Conservation (phyloP, 2,888 invertebrate species). For the Hydriomena furcata region DNA sequence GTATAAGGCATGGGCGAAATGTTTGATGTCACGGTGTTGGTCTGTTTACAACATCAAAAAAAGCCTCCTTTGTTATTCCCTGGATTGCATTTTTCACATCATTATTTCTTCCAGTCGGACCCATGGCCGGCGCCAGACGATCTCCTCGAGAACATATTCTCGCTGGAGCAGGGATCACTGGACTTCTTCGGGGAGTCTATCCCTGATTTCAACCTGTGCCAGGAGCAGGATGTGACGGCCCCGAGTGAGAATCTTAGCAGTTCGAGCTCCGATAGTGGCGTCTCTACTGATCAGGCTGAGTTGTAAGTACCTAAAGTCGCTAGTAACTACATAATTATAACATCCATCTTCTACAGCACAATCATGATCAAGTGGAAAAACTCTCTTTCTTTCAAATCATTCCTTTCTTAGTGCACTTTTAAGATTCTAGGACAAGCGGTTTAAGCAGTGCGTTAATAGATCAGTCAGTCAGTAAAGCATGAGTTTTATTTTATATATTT, state of each 20-base stretch:
- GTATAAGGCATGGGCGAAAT: no score
- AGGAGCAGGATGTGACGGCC: conserved; percentile 55
- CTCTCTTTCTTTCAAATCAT: no score
- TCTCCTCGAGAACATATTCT: conserved; percentile 88
- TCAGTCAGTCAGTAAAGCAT: no score
- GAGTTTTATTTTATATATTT: no score
- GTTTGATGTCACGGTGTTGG: no score
- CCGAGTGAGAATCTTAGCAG: conserved; percentile 70
- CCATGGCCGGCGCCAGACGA: conserved; percentile 81
- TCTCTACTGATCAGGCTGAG: conserved; percentile 85
- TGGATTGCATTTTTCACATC: background rate
- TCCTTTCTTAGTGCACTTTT: no score
- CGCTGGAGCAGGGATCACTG: conserved; percentile 84
- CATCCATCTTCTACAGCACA: background rate
- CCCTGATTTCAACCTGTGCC: conserved; percentile 68
- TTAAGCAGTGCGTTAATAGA: no score
- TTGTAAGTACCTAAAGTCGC: conserved; percentile 61
- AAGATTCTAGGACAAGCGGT: no score
- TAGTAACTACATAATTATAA: background rate
- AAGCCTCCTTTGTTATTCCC: no score
- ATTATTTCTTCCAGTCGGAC: conserved; percentile 63
- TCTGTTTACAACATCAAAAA: no score
- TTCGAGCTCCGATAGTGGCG: conserved; percentile 87
- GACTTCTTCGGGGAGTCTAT: conserved; percentile 83
- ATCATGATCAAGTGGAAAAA: no score